These are phyloP conservation scores for Cryptoblepharus egeriae DNA, from an alignment of 2,797 vertebrate genomes.

Conservation along the genomic window DNA sequence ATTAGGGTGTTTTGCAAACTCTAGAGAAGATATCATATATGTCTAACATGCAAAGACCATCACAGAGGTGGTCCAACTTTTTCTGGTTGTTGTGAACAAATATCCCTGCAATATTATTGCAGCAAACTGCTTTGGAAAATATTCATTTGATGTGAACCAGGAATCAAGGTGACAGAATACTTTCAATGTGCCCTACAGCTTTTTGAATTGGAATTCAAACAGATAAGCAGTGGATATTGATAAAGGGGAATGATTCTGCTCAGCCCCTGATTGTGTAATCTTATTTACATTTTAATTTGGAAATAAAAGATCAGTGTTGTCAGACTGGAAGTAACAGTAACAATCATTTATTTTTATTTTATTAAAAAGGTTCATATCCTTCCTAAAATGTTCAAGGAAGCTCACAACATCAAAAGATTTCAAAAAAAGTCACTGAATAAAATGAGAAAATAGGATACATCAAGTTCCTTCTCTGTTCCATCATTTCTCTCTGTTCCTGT, in stretches of 20 bases:
- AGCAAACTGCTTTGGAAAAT: background rate
- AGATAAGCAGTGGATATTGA: background rate
- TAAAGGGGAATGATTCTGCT: background rate
- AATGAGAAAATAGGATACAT: too few species aligned
- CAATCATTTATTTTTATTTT: too few species aligned
- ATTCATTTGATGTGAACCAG: background rate
- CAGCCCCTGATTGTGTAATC: background rate
- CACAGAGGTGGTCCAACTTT: constrained; percentile 69
- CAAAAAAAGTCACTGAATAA: too few species aligned
- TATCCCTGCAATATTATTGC: background rate
- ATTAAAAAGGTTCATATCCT: too few species aligned
- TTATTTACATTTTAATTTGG: background rate
- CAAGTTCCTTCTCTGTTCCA: too few species aligned
- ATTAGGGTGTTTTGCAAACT: too few species aligned
- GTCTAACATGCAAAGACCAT: constrained; percentile 67
- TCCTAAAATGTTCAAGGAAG: too few species aligned
- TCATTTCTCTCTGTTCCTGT: too few species aligned
- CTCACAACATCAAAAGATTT: too few species aligned
- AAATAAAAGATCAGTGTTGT: background rate
- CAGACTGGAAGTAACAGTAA: too few species aligned
- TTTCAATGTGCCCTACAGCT: background rate
- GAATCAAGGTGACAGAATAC: background rate
- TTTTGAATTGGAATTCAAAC: background rate
- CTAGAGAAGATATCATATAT: constrained; percentile 57
- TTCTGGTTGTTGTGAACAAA: constrained; percentile 65